Evolutionary conservation across 2,888 invertebrate genomes (phyloP).

Genomic region (Rhagium mordax): DNA sequence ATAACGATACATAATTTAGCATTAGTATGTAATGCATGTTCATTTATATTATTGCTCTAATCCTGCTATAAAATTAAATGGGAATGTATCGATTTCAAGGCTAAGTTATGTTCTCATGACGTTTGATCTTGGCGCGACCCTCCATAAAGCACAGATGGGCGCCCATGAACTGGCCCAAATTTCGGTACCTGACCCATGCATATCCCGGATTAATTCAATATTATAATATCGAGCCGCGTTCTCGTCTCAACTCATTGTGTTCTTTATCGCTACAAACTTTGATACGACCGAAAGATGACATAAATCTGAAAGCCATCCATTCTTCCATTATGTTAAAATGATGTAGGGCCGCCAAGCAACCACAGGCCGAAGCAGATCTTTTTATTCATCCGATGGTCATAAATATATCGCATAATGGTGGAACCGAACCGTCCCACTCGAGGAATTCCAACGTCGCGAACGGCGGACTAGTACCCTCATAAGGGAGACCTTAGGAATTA

Average conservation of each 20-base stretch:
- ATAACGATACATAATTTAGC: too few species aligned
- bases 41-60: background rate
- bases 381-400: slow-evolving; percentile 62
- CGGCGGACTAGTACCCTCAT: slow-evolving; percentile 32
- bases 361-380: slow-evolving; percentile 55
- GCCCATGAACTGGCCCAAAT: slow-evolving; percentile 23
- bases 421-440: slow-evolving; percentile 50
- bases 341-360: slow-evolving; percentile 64
- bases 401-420: slow-evolving; percentile 63
- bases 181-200: slow-evolving; percentile 42
- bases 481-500: slow-evolving; percentile 33
- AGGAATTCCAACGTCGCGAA: slow-evolving; percentile 49
- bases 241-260: slow-evolving; percentile 61
- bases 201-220: slow-evolving; percentile 56
- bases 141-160: background rate
- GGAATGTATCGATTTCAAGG: background rate
- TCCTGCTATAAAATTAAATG: background rate
- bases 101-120: background rate
- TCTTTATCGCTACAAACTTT: slow-evolving; percentile 64
- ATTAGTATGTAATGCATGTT: background rate
- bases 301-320: slow-evolving; percentile 69
- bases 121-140: background rate
- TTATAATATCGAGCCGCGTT: slow-evolving; percentile 56
- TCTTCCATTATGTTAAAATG: slow-evolving; percentile 69
- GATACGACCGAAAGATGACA: slow-evolving; percentile 69